These are phyloP conservation scores for Microctonus brassicae DNA, from an alignment of 2,888 invertebrate genomes.

Conservation along the genomic window DNA sequence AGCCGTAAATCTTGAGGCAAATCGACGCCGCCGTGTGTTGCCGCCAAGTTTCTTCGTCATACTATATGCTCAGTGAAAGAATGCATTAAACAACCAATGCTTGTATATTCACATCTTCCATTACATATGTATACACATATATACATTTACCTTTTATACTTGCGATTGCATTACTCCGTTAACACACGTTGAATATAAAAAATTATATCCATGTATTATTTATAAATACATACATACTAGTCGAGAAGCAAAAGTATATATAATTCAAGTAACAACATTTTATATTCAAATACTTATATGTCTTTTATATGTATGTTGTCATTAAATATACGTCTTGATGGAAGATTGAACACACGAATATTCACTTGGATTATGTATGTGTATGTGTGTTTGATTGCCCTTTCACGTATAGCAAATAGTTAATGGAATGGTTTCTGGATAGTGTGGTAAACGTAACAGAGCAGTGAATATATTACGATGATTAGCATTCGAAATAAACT, in stretches of 20 bases:
- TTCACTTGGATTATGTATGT: not conserved
- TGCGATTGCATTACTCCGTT: slow-evolving; percentile 28
- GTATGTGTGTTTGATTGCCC: not conserved
- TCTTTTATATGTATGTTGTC: not conserved
- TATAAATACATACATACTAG: not conserved
- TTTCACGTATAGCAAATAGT: not conserved
- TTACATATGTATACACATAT: slow-evolving; percentile 28
- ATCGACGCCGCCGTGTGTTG: slow-evolving; percentile 57
- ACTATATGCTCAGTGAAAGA: slow-evolving; percentile 33
- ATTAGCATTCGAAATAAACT: slow-evolving; percentile 25
- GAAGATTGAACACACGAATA: too few species aligned
- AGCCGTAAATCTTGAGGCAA: slow-evolving; percentile 63
- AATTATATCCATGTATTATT: slow-evolving; percentile 6
- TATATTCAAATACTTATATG: not conserved
- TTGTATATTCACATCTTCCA: slow-evolving; percentile 8
- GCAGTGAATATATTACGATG: not conserved
- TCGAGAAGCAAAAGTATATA: not conserved
- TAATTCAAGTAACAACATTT: not conserved
- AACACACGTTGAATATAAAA: slow-evolving; percentile 4
- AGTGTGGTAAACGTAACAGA: not conserved
- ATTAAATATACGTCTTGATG: too few species aligned
- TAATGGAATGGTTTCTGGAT: not conserved
- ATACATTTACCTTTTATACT: slow-evolving; percentile 13
- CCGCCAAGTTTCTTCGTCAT: slow-evolving; percentile 48
- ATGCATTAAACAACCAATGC: not conserved